A percentile compares a stretch with the other conserved stretches of the same genome.
Conservation (phyloP, 2,888 invertebrate genomes). For the Andricus curvator region DNA sequence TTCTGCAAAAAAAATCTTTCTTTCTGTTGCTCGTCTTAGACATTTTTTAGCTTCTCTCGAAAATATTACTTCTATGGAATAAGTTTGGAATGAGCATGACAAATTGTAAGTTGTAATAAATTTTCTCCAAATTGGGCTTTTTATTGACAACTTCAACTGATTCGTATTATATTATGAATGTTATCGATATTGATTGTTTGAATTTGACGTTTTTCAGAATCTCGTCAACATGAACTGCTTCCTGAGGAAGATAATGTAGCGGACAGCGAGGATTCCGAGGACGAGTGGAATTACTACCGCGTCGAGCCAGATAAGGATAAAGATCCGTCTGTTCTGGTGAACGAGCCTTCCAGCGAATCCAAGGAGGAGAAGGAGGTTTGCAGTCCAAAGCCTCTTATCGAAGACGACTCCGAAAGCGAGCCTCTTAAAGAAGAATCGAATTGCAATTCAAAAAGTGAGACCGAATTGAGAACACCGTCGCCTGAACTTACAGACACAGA, state of each 20-base stretch:
- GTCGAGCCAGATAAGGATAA: slow-evolving; percentile 49
- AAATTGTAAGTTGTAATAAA: not conserved
- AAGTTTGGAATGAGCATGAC: not conserved
- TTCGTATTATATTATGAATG: not conserved
- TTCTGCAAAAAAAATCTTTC: not conserved
- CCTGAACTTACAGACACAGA: slow-evolving; percentile 65
- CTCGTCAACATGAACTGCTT: slow-evolving; percentile 70
- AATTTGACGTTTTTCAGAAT: slow-evolving; percentile 62
- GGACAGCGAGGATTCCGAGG: slow-evolving; percentile 89
- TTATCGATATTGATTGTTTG: slow-evolving; percentile 32
- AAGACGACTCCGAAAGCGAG: slow-evolving; percentile 42
- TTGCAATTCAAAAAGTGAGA: slow-evolving; percentile 41
- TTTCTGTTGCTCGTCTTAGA: not conserved
- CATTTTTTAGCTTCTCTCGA: not conserved
- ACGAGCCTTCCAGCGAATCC: slow-evolving; percentile 35
- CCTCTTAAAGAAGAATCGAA: slow-evolving; percentile 38
- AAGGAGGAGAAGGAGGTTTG: slow-evolving; percentile 49
- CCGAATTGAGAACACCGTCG: slow-evolving; percentile 46
- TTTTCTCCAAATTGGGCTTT: not conserved
- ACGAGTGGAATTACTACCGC: slow-evolving; percentile 93
- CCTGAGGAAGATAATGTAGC: slow-evolving; percentile 85
- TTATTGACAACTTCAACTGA: not conserved
- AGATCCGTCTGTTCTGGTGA: slow-evolving; percentile 41
- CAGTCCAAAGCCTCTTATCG: slow-evolving; percentile 47
- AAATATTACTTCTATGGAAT: not conserved